phyloP scores from a whole-genome alignment of 2,113 vertebrate genomes.

The Choloepus hoffmanni region DNA sequence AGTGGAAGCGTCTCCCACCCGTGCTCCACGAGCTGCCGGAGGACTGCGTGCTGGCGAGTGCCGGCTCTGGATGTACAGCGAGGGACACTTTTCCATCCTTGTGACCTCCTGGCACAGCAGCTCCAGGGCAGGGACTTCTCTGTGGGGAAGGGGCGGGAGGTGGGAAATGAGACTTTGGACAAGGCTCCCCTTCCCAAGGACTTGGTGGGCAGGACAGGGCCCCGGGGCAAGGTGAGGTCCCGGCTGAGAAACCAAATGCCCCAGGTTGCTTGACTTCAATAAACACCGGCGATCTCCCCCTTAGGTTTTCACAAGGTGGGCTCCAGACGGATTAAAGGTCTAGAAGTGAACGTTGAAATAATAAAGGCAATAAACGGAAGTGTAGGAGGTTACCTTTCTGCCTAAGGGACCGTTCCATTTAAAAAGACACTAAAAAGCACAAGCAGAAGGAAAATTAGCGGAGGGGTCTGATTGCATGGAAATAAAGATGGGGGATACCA shows the following conservation, averaged over 20 bases:
- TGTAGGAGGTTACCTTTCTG: neutral
- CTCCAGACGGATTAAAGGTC: neutral
- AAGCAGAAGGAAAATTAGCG: neutral
- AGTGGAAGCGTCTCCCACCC: fast-evolving
- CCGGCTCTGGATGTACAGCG: fast-evolving
- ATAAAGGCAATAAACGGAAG: neutral
- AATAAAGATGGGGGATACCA: neutral
- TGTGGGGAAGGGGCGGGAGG: neutral
- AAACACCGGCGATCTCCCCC: neutral
- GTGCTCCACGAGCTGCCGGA: fast-evolving
- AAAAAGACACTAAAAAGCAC: neutral
- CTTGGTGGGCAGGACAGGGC: fast-evolving
- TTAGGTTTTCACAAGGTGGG: neutral
- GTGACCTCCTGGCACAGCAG: neutral
- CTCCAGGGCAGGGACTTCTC: neutral
- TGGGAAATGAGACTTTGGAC: neutral
- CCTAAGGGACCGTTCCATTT: neutral
- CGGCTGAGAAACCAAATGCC: neutral
- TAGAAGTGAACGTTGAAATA: neutral
- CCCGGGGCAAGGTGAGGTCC: neutral
- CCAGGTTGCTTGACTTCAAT: neutral
- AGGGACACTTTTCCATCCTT: neutral
- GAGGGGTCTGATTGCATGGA: neutral
- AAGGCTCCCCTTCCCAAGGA: neutral
- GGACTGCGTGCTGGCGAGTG: fast-evolving